phyloP scores from a whole-genome alignment of 2,113 vertebrate species.

The Anser cygnoides region DNA sequence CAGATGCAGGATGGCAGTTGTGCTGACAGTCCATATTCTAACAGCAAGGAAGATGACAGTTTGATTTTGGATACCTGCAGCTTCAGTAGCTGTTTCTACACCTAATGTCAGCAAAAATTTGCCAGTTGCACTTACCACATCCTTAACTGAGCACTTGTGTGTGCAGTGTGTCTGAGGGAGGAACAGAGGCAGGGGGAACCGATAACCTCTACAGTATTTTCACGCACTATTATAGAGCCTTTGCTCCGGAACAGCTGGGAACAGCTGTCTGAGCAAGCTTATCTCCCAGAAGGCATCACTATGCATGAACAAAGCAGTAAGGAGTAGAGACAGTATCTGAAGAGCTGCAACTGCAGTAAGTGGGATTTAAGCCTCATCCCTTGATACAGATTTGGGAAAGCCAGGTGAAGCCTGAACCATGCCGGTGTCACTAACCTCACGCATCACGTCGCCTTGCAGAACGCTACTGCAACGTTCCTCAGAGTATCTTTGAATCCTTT shows the following conservation, averaged over 20 bases:
- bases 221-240: neutral
- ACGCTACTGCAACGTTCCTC: rapidly evolving
- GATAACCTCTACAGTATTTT: neutral
- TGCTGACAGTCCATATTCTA: rapidly evolving
- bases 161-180: neutral
- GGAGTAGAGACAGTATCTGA: neutral
- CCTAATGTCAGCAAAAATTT: neutral
- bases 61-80: neutral
- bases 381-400: neutral
- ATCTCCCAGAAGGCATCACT: neutral
- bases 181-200: neutral
- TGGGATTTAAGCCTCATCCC: neutral
- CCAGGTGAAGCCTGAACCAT: neutral
- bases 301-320: neutral
- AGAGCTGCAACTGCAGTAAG: neutral
- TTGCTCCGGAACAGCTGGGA: neutral
- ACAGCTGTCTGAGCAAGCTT: neutral
- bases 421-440: neutral
- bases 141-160: neutral
- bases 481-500: neutral
- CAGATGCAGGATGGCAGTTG: neutral
- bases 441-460: neutral
- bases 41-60: neutral
- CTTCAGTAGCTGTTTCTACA: neutral
- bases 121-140: neutral